Conservation (phyloP, 2,888 invertebrate species). For the Deilephila elpenor region DNA sequence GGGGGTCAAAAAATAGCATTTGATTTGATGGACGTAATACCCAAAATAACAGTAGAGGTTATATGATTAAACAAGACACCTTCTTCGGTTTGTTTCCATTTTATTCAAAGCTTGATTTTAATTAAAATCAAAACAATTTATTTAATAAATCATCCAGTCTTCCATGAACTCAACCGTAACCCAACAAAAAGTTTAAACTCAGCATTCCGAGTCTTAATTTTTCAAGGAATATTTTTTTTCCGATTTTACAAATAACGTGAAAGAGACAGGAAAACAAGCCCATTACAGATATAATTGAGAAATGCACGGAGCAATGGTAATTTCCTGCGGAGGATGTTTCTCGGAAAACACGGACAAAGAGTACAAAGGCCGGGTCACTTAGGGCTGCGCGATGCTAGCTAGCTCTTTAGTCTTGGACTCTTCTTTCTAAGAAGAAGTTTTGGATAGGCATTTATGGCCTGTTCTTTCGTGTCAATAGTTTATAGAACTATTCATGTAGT, state of each 20-base stretch:
- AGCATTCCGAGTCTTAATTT: neutral
- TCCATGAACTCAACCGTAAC: neutral
- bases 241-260: constrained; percentile 20
- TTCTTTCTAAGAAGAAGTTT: too few relatives aligned
- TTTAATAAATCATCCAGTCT: too few relatives aligned
- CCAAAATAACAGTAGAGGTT: too few relatives aligned
- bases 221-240: constrained; percentile 1
- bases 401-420: neutral
- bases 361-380: constrained; percentile 3
- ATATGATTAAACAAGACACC: too few relatives aligned
- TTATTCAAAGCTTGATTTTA: too few relatives aligned
- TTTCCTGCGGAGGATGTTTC: constrained; percentile 36
- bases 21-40: too few relatives aligned
- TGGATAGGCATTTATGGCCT: neutral
- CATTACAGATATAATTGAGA: constrained; percentile 37
- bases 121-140: too few relatives aligned
- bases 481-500: too few relatives aligned
- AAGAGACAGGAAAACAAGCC: constrained; percentile 35
- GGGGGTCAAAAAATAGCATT: too few relatives aligned
- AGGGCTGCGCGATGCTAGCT: neutral
- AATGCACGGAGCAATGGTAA: constrained; percentile 35
- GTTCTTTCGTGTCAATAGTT: neutral
- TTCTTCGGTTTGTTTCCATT: too few relatives aligned
- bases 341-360: constrained; percentile 24
- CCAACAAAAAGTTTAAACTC: neutral